Evolutionary conservation across 1,140 invertebrate species (phyloP), one percentile per base, ranked within the genome.

Genomic region (Lithobius niger): DNA sequence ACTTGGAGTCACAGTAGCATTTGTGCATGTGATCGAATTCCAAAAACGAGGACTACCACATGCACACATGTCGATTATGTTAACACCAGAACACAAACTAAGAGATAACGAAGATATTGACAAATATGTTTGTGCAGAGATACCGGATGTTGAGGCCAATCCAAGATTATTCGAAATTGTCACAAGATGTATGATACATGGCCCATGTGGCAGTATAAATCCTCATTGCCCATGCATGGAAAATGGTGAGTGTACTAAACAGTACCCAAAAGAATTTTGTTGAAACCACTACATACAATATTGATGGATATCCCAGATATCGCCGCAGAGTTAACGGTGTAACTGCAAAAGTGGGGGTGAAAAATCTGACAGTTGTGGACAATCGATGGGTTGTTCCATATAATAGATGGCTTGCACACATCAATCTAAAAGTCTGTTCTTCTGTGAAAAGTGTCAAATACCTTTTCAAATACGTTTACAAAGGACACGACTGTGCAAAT

Each of bases 321-420:
- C 42, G 67, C 4, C 57, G 68, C 47, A 36, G 66, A 55, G 54
- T 50, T 28, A 2, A 19, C 16, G 26, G 26, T 18, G n/a, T 49
- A 24, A 53, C 43, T 19, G 3, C 55, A 16, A 44, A 54, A 26
- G 56, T 56, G 3, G 10, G 42, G 50, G 18, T 24, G 2, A 18
- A 49, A 26, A 52, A 58, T 10, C 25, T 61, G 28, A 45, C 59
- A 26, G 62, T 75, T 65, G 64, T n/a, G 26, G 70, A 76, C 61
- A 77, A 77, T 59, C 50, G 65, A 31, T 77, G 71, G 71, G 62
- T 78, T 53, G 74, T 77, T 27, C 75, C 74, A 52, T 78, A 78
- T 67, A 69, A 71, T 63, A 74, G 61, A 50, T 78, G 68, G 57
- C 66, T 77, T 54, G 64, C 69, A 40, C 74, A 76, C 59, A 67